A percentile compares a stretch with the other conserved stretches of the same genome.
These are phyloP conservation scores for Cotesia vestalis DNA, from an alignment of 1,140 invertebrate genomes.

Conservation along the genomic window DNA sequence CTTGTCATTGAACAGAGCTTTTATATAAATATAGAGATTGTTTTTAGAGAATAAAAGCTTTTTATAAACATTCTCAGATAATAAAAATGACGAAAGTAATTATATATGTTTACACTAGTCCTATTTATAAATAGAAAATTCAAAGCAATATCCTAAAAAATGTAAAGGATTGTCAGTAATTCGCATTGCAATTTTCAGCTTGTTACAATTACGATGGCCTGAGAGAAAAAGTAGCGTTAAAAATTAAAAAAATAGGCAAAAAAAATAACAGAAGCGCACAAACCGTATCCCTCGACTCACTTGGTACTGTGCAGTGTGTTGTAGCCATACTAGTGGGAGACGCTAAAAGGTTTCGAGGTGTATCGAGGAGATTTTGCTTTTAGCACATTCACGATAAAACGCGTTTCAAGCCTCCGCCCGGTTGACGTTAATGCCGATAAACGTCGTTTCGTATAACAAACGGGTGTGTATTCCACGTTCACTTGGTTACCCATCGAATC, in stretches of 20 bases:
- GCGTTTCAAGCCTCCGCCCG: conserved; percentile 48
- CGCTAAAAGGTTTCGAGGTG: conserved; percentile 64
- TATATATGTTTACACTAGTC: no score
- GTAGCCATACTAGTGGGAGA: conserved; percentile 45
- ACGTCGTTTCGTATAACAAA: conserved; percentile 54
- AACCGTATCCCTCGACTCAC: conserved; percentile 55
- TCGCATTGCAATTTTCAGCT: conserved; percentile 20
- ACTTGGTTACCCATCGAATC: conserved; percentile 37
- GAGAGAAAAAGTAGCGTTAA: no score
- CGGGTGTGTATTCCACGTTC: conserved; percentile 44
- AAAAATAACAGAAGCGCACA: neutral
- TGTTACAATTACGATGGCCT: neutral
- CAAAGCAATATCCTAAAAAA: conserved; percentile 4
- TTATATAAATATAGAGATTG: no score
- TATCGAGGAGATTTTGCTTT: conserved; percentile 66
- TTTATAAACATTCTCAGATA: neutral
- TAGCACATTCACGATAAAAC: conserved; percentile 66
- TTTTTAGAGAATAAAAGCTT: no score
- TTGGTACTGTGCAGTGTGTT: conserved; percentile 23
- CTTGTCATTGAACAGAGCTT: no score
- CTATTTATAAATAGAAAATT: neutral
- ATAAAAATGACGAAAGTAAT: neutral
- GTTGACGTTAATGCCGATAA: conserved; percentile 55
- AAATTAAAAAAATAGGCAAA: neutral
- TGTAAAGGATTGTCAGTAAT: conserved; percentile 18